phyloP scores from a whole-genome alignment of 2,888 invertebrate species.

The Tetragnatha montana region DNA sequence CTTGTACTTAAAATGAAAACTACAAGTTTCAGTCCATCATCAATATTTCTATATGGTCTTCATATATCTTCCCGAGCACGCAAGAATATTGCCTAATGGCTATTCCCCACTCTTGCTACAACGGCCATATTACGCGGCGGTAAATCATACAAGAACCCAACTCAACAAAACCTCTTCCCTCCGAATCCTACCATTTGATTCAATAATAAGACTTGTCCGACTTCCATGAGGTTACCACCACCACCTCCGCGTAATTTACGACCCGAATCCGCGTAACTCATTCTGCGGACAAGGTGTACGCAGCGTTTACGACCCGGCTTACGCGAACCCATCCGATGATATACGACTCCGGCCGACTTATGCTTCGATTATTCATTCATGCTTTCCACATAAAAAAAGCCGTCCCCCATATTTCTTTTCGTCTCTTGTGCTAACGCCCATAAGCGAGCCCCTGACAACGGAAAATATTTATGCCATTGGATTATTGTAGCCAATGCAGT shows the following conservation, averaged over 20 bases:
- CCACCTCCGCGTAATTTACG: slow-evolving; percentile 8
- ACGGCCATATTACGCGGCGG: no score
- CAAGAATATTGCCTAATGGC: no score
- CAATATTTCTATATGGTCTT: no score
- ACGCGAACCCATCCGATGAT: not conserved
- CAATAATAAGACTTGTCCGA: not conserved
- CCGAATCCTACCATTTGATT: not conserved
- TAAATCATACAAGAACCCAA: no score
- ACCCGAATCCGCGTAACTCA: not conserved
- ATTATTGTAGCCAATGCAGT: not conserved
- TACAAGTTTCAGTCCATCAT: no score
- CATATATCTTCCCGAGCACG: no score
- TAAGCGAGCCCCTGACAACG: not conserved
- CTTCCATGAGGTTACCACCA: not conserved
- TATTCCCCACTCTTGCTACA: no score
- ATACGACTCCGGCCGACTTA: slow-evolving; percentile 11
- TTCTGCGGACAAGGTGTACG: not conserved
- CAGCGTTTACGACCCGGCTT: not conserved
- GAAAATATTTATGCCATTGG: slow-evolving; percentile 22
- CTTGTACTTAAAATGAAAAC: no score
- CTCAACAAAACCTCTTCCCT: no score
- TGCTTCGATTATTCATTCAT: slow-evolving; percentile 35
- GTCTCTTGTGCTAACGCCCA: slow-evolving; percentile 12
- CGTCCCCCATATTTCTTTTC: slow-evolving; percentile 13
- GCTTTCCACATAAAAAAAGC: slow-evolving; percentile 25